Conservation (phyloP, 1,140 invertebrate genomes). For the Caerostris extrusa region DNA sequence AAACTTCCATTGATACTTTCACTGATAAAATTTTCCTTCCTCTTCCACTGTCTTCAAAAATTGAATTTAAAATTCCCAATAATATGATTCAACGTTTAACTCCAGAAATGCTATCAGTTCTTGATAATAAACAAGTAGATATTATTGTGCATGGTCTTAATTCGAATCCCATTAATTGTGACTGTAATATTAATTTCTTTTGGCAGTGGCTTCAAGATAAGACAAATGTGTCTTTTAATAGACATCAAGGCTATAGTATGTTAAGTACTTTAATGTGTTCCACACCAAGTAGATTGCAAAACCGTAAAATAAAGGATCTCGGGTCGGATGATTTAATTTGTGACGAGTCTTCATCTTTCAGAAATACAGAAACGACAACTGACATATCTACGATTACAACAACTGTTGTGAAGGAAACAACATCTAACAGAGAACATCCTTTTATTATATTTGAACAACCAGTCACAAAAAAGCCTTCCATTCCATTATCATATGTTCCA, state of each 20-base stretch:
- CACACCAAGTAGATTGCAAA: constrained; percentile 86
- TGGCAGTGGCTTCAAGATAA: constrained; percentile 87
- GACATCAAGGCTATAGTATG: constrained; percentile 3
- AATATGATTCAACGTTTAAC: constrained; percentile 89
- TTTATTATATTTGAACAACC: constrained; percentile 75
- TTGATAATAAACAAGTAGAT: constrained; percentile 90
- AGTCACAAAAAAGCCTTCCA: constrained; percentile 58
- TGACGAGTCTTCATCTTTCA: constrained; percentile 81
- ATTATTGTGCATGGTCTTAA: constrained; percentile 87
- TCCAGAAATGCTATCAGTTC: constrained; percentile 88
- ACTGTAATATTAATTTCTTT: constrained; percentile 90
- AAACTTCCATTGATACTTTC: constrained; percentile 89
- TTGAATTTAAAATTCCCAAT: constrained; percentile 89
- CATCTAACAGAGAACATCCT: constrained; percentile 80
- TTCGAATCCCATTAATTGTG: constrained; percentile 91
- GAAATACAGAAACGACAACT: constrained; percentile 77
- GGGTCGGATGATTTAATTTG: constrained; percentile 90
- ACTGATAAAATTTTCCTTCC: constrained; percentile 92
- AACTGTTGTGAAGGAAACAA: constrained; percentile 80
- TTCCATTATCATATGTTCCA: constrained; percentile 51
- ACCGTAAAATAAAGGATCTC: constrained; percentile 87
- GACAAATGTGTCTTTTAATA: constrained; percentile 46
- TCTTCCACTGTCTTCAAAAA: constrained; percentile 91
- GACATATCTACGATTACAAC: constrained; percentile 81
- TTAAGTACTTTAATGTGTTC: constrained; percentile 85